Evolutionary conservation across 2,797 vertebrate genomes (phyloP).

Genomic region (Hippoglossus hippoglossus): DNA sequence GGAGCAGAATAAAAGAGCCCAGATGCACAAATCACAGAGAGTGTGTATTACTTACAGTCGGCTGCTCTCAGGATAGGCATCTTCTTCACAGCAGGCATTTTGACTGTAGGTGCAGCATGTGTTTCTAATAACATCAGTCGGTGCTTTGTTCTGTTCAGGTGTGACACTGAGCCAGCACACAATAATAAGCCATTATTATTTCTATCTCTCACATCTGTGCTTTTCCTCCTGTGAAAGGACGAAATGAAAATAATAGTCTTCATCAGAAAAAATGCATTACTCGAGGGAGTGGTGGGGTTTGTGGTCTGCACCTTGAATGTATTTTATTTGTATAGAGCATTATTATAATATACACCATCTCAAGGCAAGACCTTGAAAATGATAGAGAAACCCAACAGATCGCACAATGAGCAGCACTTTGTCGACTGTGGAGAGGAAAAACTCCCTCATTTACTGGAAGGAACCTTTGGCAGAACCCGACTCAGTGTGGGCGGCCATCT

Average conservation of each 20-base stretch:
- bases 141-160: neutral
- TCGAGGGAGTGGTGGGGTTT: neutral
- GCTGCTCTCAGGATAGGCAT: neutral
- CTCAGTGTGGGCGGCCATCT: no score
- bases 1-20: neutral
- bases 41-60: neutral
- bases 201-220: neutral
- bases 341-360: no score
- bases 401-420: no score
- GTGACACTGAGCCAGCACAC: neutral
- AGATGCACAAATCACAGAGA: neutral
- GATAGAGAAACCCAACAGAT: no score
- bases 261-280: neutral
- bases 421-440: no score
- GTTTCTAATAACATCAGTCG: neutral
- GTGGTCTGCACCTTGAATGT: neutral
- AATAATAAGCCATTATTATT: neutral
- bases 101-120: neutral
- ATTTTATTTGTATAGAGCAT: neutral
- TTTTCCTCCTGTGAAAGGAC: neutral
- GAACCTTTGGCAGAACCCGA: no score
- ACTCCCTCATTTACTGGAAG: no score
- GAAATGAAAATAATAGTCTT: neutral
- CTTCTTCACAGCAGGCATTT: neutral
- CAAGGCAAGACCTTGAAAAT: no score